phyloP scores from a whole-genome alignment of 2,113 vertebrate genomes.

The Hydropotes inermis region DNA sequence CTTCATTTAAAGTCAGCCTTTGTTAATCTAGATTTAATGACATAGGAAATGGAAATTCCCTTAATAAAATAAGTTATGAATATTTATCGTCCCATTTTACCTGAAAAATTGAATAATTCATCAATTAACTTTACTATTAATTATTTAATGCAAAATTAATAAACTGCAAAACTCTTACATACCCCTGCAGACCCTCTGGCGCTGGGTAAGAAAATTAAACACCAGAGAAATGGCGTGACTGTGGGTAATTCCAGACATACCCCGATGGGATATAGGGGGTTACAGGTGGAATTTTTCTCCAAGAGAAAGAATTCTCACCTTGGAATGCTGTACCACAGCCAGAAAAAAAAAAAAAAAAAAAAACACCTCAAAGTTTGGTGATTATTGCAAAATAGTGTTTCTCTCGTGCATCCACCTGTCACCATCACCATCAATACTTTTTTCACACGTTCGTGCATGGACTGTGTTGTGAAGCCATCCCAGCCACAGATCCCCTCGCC shows the following conservation, averaged over 20 bases:
- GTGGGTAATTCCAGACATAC: not conserved
- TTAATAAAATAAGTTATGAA: constrained; percentile 92
- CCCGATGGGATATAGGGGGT: rapidly evolving
- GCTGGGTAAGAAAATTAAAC: not conserved
- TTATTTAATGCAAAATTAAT: constrained; percentile 94
- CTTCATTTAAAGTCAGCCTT: constrained; percentile 82
- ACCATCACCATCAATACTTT: not conserved
- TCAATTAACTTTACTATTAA: constrained; percentile 95
- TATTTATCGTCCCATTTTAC: constrained; percentile 93
- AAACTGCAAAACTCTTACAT: constrained; percentile 77
- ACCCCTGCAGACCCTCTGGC: constrained; percentile 48
- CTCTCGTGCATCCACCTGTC: not conserved
- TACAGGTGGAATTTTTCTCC: not conserved
- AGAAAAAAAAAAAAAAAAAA: not conserved
- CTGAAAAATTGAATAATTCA: constrained; percentile 93
- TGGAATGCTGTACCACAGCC: not conserved
- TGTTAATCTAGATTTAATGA: constrained; percentile 86
- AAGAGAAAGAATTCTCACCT: not conserved
- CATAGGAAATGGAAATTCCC: constrained; percentile 87
- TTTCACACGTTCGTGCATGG: rapidly evolving
- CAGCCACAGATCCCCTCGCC: not conserved
- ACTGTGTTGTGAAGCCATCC: not conserved
- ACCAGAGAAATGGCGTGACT: rapidly evolving
- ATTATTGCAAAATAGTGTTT: not conserved
- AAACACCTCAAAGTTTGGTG: not conserved